Evolutionary conservation across 2,888 invertebrate genomes (phyloP).

Genomic region (Drosophila niveifrons): DNA sequence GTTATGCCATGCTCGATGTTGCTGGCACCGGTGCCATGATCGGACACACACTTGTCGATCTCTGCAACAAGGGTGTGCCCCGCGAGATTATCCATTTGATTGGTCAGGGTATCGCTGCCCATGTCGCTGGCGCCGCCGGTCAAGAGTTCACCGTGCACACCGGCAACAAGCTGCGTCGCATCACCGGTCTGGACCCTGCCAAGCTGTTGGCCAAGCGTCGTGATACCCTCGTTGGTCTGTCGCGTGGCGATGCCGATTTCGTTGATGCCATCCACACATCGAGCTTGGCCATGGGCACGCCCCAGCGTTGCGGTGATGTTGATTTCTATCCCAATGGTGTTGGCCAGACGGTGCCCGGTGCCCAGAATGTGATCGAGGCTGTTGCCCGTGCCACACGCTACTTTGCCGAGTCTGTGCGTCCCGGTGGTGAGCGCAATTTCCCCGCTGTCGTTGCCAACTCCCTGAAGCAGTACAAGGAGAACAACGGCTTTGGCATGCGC

Average conservation of each 20-base stretch:
- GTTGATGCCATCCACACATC: constrained; percentile 84
- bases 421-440: constrained; percentile 83
- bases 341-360: constrained; percentile 74
- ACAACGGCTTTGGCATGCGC: constrained; percentile 76
- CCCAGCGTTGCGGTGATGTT: constrained; percentile 76
- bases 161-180: constrained; percentile 81
- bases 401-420: constrained; percentile 84
- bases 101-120: constrained; percentile 81
- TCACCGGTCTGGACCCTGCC: constrained; percentile 84
- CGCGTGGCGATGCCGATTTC: constrained; percentile 84
- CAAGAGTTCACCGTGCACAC: constrained; percentile 77
- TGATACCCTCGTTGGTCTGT: constrained; percentile 71
- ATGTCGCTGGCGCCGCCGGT: constrained; percentile 83
- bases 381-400: constrained; percentile 80
- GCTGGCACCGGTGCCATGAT: constrained; percentile 69
- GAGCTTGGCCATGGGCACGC: constrained; percentile 75
- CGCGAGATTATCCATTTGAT: constrained; percentile 80
- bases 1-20: constrained; percentile 73
- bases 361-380: constrained; percentile 81
- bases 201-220: constrained; percentile 68
- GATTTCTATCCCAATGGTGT: constrained; percentile 85
- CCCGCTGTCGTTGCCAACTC: constrained; percentile 83
- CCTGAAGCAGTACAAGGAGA: constrained; percentile 76
- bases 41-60: constrained; percentile 74
- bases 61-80: constrained; percentile 69